Percentiles rank a stretch among this genome's conserved stretches.
These are phyloP conservation scores for Erythrocercus mccallii DNA, from an alignment of 2,113 vertebrate species.

Conservation along the genomic window DNA sequence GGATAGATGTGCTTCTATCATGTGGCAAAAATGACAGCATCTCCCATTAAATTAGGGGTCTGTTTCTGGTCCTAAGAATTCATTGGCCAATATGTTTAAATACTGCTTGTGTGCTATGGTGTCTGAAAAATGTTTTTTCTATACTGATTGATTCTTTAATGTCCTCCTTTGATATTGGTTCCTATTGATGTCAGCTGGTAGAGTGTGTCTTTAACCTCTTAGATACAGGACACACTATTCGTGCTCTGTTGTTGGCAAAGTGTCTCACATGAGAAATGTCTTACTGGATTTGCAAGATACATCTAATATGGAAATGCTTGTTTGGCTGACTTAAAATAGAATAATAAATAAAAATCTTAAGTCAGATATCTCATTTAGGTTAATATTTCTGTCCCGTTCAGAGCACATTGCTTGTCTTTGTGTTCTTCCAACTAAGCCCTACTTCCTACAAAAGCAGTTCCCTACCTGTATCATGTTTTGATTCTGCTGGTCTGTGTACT, in stretches of 20 bases:
- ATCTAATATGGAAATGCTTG: neutral
- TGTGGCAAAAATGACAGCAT: neutral
- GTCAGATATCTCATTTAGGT: neutral
- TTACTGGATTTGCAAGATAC: neutral
- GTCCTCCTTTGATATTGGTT: neutral
- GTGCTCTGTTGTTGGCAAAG: neutral
- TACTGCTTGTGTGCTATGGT: neutral
- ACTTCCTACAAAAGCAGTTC: neutral
- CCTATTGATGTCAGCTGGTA: neutral
- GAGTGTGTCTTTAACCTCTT: neutral
- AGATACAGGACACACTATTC: neutral
- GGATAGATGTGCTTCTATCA: neutral
- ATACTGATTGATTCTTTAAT: neutral
- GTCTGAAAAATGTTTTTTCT: neutral
- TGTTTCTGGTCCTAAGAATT: neutral
- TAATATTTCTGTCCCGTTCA: neutral
- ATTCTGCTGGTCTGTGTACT: neutral
- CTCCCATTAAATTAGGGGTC: neutral
- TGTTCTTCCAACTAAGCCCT: neutral
- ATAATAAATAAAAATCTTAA: neutral
- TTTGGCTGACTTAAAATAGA: neutral
- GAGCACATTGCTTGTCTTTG: neutral
- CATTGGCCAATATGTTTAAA: neutral
- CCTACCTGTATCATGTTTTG: accelerated
- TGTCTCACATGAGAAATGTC: neutral